Evolutionary conservation across 2,888 invertebrate species (phyloP), one percentile per base, ranked within the genome.

Genomic region (Abrostola triplasia): DNA sequence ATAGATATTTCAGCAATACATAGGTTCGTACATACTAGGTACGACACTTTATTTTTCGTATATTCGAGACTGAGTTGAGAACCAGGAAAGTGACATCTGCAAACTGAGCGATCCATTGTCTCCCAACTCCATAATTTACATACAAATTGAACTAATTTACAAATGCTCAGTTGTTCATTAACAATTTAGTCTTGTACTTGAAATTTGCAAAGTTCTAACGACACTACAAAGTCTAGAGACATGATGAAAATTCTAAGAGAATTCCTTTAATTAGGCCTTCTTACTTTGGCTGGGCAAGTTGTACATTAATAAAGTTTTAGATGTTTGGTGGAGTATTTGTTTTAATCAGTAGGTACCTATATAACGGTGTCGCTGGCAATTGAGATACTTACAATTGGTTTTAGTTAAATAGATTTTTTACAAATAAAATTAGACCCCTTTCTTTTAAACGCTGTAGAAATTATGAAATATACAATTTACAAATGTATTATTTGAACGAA

Each of bases 91-190:
- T 70, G 64, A 59, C 67, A 66, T 71, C 71, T 73, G 77, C 62
- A 50, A 64, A 61, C 36, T 24, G 36, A 64, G 24, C 53, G 41
- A 54, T 49, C 55, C 52, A 74, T 76, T 76, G 79, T 78, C 74
- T 67, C 59, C 64, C 62, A 75, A 64, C 61, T 68, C 62, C 56
- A 59, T 69, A 70, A 84, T 84, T 84, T 73, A 70, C 84, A 84
- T 84, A 73, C 79, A 83, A 84, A 84, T 82, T 76, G 77, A 82
- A 80, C 79, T 81, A 73, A 84, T 83, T 79, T 79, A 78, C 80
- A 78, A 79, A 65, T 71, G 73, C 74, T 75, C 77, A 80, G 81
- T 78, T 74, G 77, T 75, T 76, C 79, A 73, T 76, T 77, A 74
- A 51, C 47, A 63, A 69, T 64, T 62, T 55, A 50, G 58, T 69